Conservation (phyloP, 1,140 invertebrate species). For the Phymastichus coffea region DNA sequence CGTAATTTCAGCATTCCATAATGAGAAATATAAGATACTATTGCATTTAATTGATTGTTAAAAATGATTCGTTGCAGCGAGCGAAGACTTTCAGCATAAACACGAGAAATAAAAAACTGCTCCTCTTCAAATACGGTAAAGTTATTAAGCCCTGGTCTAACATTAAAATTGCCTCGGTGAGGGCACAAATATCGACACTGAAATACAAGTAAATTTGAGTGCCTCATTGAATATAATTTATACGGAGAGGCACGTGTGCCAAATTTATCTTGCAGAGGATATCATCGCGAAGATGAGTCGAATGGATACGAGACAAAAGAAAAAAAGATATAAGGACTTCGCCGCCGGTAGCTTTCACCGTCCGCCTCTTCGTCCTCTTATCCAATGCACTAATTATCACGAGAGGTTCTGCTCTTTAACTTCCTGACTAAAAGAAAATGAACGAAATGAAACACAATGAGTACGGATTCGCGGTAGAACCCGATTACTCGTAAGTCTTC, state of each 20-base stretch:
- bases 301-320: slow-evolving; percentile 4
- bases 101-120: not conserved
- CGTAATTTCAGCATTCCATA: too few species aligned
- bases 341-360: slow-evolving; percentile 27
- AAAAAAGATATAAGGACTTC: not conserved
- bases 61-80: not conserved
- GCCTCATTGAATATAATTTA: too few species aligned
- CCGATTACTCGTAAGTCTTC: not conserved
- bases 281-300: too few species aligned
- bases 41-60: not conserved
- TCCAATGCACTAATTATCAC: slow-evolving; percentile 22
- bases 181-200: slow-evolving; percentile 7
- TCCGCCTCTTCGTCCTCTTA: slow-evolving; percentile 15
- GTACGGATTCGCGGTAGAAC: not conserved
- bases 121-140: not conserved
- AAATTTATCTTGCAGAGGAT: too few species aligned
- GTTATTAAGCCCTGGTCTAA: too few species aligned
- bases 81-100: not conserved
- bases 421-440: too few species aligned
- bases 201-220: not conserved
- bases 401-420: too few species aligned
- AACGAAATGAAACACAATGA: slow-evolving; percentile 5
- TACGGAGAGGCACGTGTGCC: too few species aligned
- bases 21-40: too few species aligned
- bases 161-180: too few species aligned